These are phyloP conservation scores for Apis florea DNA, from an alignment of 1,140 invertebrate species.

Conservation along the genomic window DNA sequence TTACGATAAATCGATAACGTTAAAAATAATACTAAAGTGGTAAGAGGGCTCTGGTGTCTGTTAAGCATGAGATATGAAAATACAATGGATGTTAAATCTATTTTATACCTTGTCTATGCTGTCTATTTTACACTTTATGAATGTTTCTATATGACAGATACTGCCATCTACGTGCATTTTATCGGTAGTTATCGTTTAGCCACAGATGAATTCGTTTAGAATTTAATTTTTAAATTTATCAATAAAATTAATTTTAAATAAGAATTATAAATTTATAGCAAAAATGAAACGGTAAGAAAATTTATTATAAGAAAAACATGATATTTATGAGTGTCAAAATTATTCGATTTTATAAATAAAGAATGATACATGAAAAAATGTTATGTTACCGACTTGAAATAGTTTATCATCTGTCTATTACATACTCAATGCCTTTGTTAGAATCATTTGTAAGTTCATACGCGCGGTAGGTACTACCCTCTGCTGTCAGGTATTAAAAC, in stretches of 20 bases:
- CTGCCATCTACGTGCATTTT: background rate
- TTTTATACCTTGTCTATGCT: background rate
- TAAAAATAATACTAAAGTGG: too few relatives aligned
- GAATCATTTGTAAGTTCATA: background rate
- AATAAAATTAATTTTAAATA: background rate
- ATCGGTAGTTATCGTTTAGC: background rate
- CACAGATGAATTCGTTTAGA: background rate
- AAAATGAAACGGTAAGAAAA: background rate
- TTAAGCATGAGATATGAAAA: background rate
- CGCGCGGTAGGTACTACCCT: constrained; percentile 52
- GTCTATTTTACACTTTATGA: background rate
- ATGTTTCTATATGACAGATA: background rate
- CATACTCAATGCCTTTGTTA: background rate
- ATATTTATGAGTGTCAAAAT: too few relatives aligned
- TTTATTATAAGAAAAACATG: too few relatives aligned
- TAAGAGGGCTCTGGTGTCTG: too few relatives aligned
- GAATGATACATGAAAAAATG: too few relatives aligned
- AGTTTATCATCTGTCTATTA: constrained; percentile 22
- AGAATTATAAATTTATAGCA: background rate
- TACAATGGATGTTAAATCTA: background rate
- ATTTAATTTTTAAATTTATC: background rate
- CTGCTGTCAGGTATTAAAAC: constrained; percentile 34
- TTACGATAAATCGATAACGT: too few relatives aligned
- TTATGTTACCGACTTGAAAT: background rate
- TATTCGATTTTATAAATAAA: too few relatives aligned